Evolutionary conservation across 2,888 invertebrate species (phyloP).

Genomic region (Dasysyrphus tricinctus): DNA sequence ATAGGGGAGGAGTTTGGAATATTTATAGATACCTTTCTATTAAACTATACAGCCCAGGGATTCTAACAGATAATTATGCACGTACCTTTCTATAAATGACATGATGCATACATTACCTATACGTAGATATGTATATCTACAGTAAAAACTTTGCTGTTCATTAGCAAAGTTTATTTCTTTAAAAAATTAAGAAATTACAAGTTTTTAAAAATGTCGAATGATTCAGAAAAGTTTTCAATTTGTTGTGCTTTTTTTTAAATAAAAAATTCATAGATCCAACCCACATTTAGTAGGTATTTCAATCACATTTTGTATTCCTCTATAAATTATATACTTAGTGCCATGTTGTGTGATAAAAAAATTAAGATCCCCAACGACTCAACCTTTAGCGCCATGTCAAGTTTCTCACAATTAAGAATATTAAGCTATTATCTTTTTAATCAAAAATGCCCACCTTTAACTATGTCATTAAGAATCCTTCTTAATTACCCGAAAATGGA

Average conservation of each 20-base stretch:
- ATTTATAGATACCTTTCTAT: too few species aligned
- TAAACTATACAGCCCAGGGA: too few species aligned
- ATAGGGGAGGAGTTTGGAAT: too few species aligned
- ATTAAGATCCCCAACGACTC: constrained; percentile 51
- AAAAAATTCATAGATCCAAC: not conserved
- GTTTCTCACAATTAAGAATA: constrained; percentile 73
- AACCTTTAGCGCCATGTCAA: constrained; percentile 50
- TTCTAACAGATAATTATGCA: too few species aligned
- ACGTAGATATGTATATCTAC: too few species aligned
- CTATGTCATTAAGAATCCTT: constrained; percentile 71
- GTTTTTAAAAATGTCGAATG: not conserved
- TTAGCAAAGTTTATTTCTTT: too few species aligned
- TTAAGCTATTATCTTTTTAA: constrained; percentile 71
- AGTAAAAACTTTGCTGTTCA: too few species aligned
- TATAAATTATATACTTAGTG: not conserved
- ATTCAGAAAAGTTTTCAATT: not conserved
- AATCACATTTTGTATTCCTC: not conserved
- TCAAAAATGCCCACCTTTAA: constrained; percentile 66
- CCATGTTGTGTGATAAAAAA: constrained; percentile 5
- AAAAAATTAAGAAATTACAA: not conserved
- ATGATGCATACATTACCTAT: too few species aligned
- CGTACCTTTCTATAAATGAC: too few species aligned
- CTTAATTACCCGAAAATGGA: constrained; percentile 72
- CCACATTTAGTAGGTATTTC: not conserved
- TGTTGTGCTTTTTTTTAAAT: not conserved